phyloP scores from a whole-genome alignment of 2,888 invertebrate species.

The Tetrapedia diversipes region DNA sequence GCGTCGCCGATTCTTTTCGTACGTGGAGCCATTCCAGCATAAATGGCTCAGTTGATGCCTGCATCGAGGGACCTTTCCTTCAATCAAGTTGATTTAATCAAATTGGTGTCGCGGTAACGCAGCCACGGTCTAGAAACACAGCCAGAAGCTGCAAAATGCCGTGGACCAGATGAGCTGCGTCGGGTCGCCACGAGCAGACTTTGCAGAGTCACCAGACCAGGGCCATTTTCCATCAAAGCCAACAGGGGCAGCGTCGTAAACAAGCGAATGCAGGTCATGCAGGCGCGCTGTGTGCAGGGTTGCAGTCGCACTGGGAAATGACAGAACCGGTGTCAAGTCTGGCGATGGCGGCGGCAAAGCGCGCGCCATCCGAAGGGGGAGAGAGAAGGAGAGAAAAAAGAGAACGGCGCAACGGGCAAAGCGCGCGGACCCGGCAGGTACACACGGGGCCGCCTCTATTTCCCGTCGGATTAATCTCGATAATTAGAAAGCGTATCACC shows the following conservation, averaged over 20 bases:
- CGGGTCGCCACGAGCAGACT: neutral
- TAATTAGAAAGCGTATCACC: slow-evolving; percentile 80
- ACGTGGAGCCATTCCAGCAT: no score
- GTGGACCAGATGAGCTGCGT: neutral
- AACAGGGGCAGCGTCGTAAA: slow-evolving; percentile 30
- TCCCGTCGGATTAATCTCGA: slow-evolving; percentile 72
- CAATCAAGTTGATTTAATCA: no score
- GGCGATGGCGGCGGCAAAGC: slow-evolving; percentile 38
- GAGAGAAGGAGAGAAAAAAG: slow-evolving; percentile 14
- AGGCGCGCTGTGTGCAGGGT: slow-evolving; percentile 30
- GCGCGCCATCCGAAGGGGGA: slow-evolving; percentile 30
- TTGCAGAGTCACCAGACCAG: neutral
- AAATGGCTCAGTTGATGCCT: no score
- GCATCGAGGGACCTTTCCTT: no score
- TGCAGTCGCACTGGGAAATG: slow-evolving; percentile 48
- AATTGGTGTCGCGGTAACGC: no score
- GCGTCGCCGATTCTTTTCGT: no score
- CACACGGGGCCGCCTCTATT: slow-evolving; percentile 59
- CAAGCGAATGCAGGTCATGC: slow-evolving; percentile 52
- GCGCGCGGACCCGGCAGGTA: slow-evolving; percentile 61
- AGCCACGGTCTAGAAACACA: no score
- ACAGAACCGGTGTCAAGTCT: slow-evolving; percentile 60
- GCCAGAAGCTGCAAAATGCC: neutral
- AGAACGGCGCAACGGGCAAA: slow-evolving; percentile 44
- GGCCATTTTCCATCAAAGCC: slow-evolving; percentile 29